phyloP scores from a whole-genome alignment of 2,797 vertebrate genomes.

The Tachyglossus aculeatus region DNA sequence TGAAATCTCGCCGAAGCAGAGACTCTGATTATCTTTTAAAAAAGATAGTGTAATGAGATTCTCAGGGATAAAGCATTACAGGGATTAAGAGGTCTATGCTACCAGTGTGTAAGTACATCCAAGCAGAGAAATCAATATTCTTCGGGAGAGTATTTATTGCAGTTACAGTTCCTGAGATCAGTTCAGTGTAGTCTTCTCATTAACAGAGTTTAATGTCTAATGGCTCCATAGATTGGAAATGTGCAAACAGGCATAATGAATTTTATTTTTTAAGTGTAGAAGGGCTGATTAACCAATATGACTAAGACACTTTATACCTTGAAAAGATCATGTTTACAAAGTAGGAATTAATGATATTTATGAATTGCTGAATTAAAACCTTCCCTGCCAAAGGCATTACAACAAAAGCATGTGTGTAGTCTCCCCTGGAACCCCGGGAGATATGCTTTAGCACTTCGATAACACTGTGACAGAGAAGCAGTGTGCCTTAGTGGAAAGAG shows the following conservation, averaged over 20 bases:
- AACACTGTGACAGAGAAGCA: too few relatives aligned
- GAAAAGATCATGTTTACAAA: conserved; percentile 30
- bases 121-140: conserved; percentile 51
- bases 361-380: conserved; percentile 26
- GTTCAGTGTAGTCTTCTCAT: conserved; percentile 39
- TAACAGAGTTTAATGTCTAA: conserved; percentile 39
- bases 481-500: too few relatives aligned
- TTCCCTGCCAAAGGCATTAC: conserved; percentile 17
- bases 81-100: conserved; percentile 26
- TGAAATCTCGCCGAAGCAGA: not conserved
- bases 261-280: conserved; percentile 25
- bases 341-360: conserved; percentile 14
- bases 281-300: conserved; percentile 24
- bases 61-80: not conserved
- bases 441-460: not conserved
- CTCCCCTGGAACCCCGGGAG: not conserved
- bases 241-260: conserved; percentile 29
- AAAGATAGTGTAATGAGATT: conserved; percentile 3
- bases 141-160: conserved; percentile 30
- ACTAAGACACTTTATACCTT: conserved; percentile 21
- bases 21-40: conserved; percentile 13
- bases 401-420: conserved; percentile 18
- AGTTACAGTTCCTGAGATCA: conserved; percentile 44
- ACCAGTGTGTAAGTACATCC: conserved; percentile 45
- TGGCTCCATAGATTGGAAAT: conserved; percentile 27